Evolutionary conservation across 2,888 invertebrate species (phyloP).

Genomic region (Charanyca ferruginea): DNA sequence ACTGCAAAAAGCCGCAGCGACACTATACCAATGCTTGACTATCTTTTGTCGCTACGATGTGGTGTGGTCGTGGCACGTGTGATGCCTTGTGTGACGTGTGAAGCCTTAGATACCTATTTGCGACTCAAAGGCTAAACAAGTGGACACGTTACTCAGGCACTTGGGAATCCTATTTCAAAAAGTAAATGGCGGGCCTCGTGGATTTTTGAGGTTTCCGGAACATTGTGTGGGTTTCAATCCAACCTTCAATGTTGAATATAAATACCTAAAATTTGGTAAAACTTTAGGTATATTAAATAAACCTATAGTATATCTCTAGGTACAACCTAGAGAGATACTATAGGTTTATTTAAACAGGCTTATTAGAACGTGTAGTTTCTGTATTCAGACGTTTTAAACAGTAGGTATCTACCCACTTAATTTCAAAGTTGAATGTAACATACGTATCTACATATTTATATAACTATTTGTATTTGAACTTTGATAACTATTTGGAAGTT

Average conservation of each 20-base stretch:
- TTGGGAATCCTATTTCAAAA: neutral
- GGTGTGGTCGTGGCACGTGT: no score
- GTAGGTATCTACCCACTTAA: neutral
- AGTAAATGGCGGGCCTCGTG: neutral
- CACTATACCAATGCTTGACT: no score
- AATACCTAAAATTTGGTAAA: no score
- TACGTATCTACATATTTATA: no score
- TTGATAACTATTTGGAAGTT: constrained; percentile 36
- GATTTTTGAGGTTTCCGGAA: neutral
- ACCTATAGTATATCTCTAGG: no score
- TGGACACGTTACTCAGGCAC: no score
- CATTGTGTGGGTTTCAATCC: neutral
- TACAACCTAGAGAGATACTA: neutral
- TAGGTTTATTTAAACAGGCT: no score
- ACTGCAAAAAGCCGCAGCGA: no score
- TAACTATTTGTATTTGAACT: constrained; percentile 16
- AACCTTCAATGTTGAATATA: neutral
- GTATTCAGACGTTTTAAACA: neutral
- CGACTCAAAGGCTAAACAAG: neutral
- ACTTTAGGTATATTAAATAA: no score
- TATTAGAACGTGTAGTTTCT: neutral
- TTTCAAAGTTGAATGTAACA: no score
- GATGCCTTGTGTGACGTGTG: no score
- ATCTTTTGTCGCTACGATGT: no score
- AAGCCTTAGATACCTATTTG: neutral